These are phyloP conservation scores for Rhagologus leucostigma DNA, from an alignment of 2,113 vertebrate species.

Conservation along the genomic window DNA sequence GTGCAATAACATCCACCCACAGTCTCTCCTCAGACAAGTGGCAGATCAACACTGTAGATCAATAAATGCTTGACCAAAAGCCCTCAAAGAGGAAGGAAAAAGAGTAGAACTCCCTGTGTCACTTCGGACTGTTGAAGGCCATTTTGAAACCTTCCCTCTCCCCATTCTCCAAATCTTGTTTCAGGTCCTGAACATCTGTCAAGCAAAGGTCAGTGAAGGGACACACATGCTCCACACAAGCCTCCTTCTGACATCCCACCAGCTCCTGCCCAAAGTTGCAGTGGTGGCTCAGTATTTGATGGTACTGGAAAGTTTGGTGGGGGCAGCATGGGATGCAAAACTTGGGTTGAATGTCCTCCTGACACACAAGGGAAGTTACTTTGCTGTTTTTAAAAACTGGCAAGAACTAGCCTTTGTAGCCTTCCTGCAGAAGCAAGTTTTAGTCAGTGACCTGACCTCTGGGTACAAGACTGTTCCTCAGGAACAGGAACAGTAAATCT, in stretches of 20 bases:
- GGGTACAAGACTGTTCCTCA: neutral
- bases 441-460: neutral
- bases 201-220: neutral
- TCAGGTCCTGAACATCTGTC: neutral
- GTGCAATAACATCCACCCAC: neutral
- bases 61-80: neutral
- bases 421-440: neutral
- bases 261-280: neutral
- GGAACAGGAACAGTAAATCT: neutral
- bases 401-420: neutral
- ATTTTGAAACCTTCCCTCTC: neutral
- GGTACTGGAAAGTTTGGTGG: neutral
- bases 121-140: neutral
- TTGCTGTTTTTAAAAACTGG: neutral
- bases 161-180: neutral
- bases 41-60: neutral
- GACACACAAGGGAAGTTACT: neutral
- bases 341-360: neutral
- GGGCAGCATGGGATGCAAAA: neutral
- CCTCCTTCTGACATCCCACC: neutral
- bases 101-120: neutral
- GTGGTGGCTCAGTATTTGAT: neutral
- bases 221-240: neutral
- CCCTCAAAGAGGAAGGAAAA: neutral
- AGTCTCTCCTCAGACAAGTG: neutral